These are phyloP conservation scores for human (Homo sapiens) DNA, from an alignment of 2,113 vertebrate species.

Conservation along the genomic window DNA sequence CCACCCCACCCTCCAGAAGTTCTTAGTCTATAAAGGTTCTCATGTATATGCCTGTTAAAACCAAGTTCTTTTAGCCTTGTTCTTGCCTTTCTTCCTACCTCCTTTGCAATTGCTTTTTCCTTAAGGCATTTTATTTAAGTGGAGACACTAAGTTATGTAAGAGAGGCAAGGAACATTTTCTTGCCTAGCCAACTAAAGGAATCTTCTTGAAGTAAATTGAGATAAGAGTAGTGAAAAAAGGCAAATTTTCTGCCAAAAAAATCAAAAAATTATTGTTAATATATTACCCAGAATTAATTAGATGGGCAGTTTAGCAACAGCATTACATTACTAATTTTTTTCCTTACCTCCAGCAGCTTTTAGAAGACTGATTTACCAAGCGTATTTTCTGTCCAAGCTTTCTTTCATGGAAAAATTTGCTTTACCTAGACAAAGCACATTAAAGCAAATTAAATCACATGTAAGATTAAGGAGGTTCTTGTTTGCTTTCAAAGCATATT, in stretches of 20 bases:
- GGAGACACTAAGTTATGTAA: slow-evolving; percentile 57
- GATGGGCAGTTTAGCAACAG: slow-evolving; percentile 20
- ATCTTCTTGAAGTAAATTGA: slow-evolving; percentile 50
- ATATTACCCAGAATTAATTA: slow-evolving; percentile 63
- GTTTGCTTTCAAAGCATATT: background rate
- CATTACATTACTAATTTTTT: background rate
- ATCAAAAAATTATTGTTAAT: background rate
- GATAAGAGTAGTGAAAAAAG: slow-evolving; percentile 60
- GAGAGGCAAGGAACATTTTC: slow-evolving; percentile 53
- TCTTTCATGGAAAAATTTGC: slow-evolving; percentile 34
- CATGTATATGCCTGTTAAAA: slow-evolving; percentile 59
- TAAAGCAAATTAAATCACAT: background rate
- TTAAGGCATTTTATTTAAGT: slow-evolving; percentile 68
- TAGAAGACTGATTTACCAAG: slow-evolving; percentile 13
- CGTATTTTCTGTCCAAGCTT: slow-evolving; percentile 21
- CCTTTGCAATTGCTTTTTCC: slow-evolving; percentile 56
- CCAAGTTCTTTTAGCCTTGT: slow-evolving; percentile 2
- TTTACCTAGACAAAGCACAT: slow-evolving; percentile 42
- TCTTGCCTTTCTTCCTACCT: slow-evolving; percentile 10
- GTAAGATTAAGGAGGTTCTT: background rate
- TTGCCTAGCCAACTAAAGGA: slow-evolving; percentile 40
- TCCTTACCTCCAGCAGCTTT: slow-evolving; percentile 34
- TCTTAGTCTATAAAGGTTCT: background rate
- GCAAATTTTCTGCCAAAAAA: slow-evolving; percentile 44
- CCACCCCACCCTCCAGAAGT: slow-evolving; percentile 57